phyloP scores from a whole-genome alignment of 2,888 invertebrate species.

The Heteromurus nitidus region DNA sequence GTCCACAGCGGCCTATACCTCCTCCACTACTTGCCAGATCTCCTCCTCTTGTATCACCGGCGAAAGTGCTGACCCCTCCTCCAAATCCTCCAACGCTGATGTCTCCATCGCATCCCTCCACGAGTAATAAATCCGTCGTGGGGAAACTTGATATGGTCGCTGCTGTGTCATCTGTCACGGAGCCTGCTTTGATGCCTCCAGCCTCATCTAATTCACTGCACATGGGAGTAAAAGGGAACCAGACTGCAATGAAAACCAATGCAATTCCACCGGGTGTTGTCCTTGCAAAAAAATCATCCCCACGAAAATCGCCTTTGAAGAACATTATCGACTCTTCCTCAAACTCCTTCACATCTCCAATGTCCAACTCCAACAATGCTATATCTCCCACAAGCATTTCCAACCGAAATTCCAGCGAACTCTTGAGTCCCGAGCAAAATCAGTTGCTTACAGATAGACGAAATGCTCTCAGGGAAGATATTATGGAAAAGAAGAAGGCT shows the following conservation, averaged over 20 bases:
- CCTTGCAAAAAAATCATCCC: slow-evolving; percentile 22
- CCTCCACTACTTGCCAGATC: slow-evolving; percentile 10
- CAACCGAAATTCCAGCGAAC: too few relatives aligned
- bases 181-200: slow-evolving; percentile 20
- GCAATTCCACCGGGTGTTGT: neutral
- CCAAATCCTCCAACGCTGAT: slow-evolving; percentile 15
- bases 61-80: slow-evolving; percentile 42
- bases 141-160: slow-evolving; percentile 27
- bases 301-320: slow-evolving; percentile 18
- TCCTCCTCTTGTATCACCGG: slow-evolving; percentile 50
- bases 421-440: slow-evolving; percentile 39
- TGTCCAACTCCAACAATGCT: too few relatives aligned
- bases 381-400: too few relatives aligned
- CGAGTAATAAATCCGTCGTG: slow-evolving; percentile 4
- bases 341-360: too few relatives aligned
- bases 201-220: neutral
- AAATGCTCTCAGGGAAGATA: slow-evolving; percentile 45
- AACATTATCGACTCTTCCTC: neutral
- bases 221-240: neutral
- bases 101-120: slow-evolving; percentile 1
- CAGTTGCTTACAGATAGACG: slow-evolving; percentile 7
- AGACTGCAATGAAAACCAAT: neutral
- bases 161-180: slow-evolving; percentile 22
- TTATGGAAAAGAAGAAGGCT: slow-evolving; percentile 56
- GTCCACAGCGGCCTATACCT: slow-evolving; percentile 22